Conservation (phyloP, 2,113 vertebrate genomes). For the Phaethon lepturus region DNA sequence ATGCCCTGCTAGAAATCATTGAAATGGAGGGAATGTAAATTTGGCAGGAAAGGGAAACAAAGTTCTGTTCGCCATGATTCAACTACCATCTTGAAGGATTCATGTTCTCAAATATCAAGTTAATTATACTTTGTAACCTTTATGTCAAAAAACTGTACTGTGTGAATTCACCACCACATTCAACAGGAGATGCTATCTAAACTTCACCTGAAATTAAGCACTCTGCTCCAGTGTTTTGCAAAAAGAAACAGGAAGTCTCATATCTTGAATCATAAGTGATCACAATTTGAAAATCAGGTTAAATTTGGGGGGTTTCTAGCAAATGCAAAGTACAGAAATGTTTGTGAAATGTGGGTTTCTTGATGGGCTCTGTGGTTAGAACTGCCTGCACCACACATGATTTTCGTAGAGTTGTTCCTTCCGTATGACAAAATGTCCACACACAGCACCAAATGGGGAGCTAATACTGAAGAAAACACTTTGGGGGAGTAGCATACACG, state of each 20-base stretch:
- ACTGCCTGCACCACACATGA: rapidly evolving
- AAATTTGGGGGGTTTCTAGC: neutral
- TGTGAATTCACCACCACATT: neutral
- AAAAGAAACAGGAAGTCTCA: neutral
- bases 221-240: neutral
- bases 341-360: neutral
- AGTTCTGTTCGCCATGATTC: neutral
- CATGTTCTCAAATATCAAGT: neutral
- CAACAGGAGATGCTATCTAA: rapidly evolving
- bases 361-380: neutral
- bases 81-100: neutral
- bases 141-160: neutral
- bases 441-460: neutral
- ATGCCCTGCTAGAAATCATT: neutral
- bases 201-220: neutral
- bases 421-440: neutral
- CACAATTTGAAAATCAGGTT: neutral
- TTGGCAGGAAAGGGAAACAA: neutral
- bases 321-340: neutral
- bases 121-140: neutral
- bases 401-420: neutral
- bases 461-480: neutral
- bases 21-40: neutral
- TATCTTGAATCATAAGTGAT: neutral
- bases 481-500: neutral